phyloP scores from a whole-genome alignment of 2,888 invertebrate genomes.

The Graphium colonna region DNA sequence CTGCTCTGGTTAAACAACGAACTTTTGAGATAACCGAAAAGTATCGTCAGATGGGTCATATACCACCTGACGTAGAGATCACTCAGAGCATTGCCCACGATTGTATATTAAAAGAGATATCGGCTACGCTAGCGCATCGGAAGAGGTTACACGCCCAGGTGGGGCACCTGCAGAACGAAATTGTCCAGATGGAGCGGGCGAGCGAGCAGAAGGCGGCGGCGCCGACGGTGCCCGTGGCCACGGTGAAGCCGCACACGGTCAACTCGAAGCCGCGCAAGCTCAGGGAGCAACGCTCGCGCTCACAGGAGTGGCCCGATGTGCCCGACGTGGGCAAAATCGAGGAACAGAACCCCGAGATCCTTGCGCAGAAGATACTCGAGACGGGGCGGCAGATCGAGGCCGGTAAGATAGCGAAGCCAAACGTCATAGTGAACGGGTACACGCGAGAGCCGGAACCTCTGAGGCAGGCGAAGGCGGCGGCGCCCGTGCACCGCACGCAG shows the following conservation, averaged over 20 bases:
- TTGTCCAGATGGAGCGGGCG: slow-evolving; percentile 86
- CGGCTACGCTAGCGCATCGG: slow-evolving; percentile 89
- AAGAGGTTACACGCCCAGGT: slow-evolving; percentile 91
- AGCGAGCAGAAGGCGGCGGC: slow-evolving; percentile 80
- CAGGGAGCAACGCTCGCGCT: slow-evolving; percentile 87
- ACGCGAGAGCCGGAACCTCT: slow-evolving; percentile 51
- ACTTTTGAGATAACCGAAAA: slow-evolving; percentile 88
- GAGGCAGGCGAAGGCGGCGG: slow-evolving; percentile 32
- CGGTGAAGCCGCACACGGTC: slow-evolving; percentile 66
- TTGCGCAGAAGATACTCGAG: slow-evolving; percentile 94
- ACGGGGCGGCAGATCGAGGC: slow-evolving; percentile 94
- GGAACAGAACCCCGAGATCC: slow-evolving; percentile 93
- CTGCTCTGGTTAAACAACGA: slow-evolving; percentile 84
- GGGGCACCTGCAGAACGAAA: slow-evolving; percentile 88
- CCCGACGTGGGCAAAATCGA: slow-evolving; percentile 94
- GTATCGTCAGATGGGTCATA: slow-evolving; percentile 78
- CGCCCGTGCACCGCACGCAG: slow-evolving; percentile 46
- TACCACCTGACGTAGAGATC: slow-evolving; percentile 78
- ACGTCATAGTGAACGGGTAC: slow-evolving; percentile 67
- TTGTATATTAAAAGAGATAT: slow-evolving; percentile 91
- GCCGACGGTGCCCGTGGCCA: slow-evolving; percentile 60
- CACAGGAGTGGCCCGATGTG: slow-evolving; percentile 95
- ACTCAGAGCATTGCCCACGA: slow-evolving; percentile 87
- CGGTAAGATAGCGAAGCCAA: slow-evolving; percentile 81
- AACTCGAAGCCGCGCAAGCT: slow-evolving; percentile 68